Base-by-base conservation (phyloP, 2,113 vertebrate species). In the Calyptomena viridis region DNA sequence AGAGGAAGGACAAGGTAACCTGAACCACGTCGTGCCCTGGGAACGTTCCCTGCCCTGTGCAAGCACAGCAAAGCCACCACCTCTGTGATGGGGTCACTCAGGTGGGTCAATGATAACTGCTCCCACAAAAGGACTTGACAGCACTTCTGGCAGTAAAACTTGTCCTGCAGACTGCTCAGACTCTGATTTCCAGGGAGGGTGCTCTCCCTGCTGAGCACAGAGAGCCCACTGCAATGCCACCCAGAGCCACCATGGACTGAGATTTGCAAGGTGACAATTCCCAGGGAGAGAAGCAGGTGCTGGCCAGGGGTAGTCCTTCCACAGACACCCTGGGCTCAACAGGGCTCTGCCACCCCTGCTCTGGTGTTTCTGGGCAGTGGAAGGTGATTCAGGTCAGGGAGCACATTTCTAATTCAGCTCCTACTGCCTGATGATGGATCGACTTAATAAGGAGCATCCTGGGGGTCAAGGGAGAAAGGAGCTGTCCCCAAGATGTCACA, bases 401-500 rank as follows among this genome's bases (percentile, higher is more conserved):
- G 19, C 22, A 19, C 10, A 21, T 28, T 67, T 69, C 40, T 42
- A 62, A n/a, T 52, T 55, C 14, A 2, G n/a, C 22, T 79, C 4
- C 5, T 39, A 47, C 42, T 5, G 2, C 39, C n/a, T 74, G 31
- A 53, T 18, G 30, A 46, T 47, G 50, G 35, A 52, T 9, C 49
- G 18, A 14, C 0, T 2, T n/a, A 42, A 68, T 22, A 72, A 52
- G 12, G n/a, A 33, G 40, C 30, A 42, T 49, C 18, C 40, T 31
- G 40, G 35, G 35, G 13, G 24, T 60, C 49, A 39, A 6, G 18
- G 30, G 42, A 55, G n/a, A 22, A 19, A 40, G 53, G 44, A 63
- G 37, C 59, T 4, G 14, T 98, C 98, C 98, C 99, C 97, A 98
- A 98, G 93, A 99, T 95, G 67, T 99, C 86, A 16, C 98, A 99